Evolutionary conservation across 2,797 vertebrate species (phyloP).

Genomic region (Orientallactaga sibirica): DNA sequence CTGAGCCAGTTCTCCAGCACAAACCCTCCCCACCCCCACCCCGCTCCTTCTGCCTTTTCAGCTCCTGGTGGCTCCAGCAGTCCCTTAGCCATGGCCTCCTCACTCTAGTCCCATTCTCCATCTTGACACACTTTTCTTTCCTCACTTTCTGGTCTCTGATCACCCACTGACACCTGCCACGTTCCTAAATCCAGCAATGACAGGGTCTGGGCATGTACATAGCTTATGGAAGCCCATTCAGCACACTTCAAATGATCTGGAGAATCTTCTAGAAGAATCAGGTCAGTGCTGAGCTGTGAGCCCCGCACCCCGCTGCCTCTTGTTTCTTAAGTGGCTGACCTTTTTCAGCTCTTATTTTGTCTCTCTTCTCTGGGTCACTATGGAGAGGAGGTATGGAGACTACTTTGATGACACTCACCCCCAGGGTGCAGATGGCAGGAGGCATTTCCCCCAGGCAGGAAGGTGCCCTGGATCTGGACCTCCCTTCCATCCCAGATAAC

Average conservation of each 20-base stretch:
- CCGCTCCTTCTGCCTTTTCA: background rate
- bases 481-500: background rate
- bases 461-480: background rate
- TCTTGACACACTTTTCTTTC: background rate
- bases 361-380: background rate
- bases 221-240: background rate
- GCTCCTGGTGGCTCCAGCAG: rapidly evolving
- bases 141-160: background rate
- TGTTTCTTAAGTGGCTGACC: rapidly evolving
- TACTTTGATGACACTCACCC: background rate
- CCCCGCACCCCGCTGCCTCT: background rate
- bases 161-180: background rate
- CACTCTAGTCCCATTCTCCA: too few relatives aligned
- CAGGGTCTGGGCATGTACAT: rapidly evolving
- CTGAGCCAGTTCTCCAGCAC: background rate
- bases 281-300: background rate
- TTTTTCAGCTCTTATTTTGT: background rate
- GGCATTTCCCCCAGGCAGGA: background rate
- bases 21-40: background rate
- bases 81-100: background rate
- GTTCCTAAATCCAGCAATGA: background rate
- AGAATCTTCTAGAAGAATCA: background rate
- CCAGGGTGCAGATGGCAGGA: background rate
- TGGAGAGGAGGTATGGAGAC: background rate
- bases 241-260: background rate